Percentiles rank a stretch among this genome's conserved stretches.
These are phyloP conservation scores for Oryzias sinensis DNA, from an alignment of 2,797 vertebrate genomes.

Conservation along the genomic window DNA sequence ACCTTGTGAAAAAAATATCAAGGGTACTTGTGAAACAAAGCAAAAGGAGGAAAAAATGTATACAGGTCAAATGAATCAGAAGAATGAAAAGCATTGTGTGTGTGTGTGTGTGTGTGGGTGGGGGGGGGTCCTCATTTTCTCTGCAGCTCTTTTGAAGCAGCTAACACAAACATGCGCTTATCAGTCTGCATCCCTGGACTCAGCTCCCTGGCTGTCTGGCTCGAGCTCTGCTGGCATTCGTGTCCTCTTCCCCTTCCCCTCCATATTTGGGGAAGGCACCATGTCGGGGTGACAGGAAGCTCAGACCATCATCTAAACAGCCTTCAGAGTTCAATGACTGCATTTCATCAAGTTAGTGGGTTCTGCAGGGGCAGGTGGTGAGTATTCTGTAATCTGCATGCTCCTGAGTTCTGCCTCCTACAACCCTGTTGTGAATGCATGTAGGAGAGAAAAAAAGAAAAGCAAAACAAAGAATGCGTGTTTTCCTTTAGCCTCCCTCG, in stretches of 20 bases:
- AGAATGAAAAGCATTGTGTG: no score
- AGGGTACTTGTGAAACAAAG: conserved; percentile 33
- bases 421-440: conserved; percentile 12
- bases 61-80: no score
- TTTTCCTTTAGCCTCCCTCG: conserved; percentile 36
- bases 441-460: conserved; percentile 8
- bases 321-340: conserved; percentile 57
- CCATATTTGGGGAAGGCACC: conserved; percentile 39
- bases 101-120: no score
- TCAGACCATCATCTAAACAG: conserved; percentile 65
- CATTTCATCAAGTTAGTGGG: conserved; percentile 57
- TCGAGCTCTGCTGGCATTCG: conserved; percentile 55
- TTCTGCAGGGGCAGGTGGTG: conserved; percentile 49
- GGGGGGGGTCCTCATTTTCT: conserved; percentile 44
- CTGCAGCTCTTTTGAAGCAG: conserved; percentile 51
- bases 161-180: conserved; percentile 56
- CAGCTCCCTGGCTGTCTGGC: conserved; percentile 41
- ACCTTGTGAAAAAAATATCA: conserved; percentile 57
- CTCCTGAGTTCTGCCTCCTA: conserved; percentile 54
- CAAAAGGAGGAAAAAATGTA: conserved; percentile 3
- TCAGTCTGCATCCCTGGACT: conserved; percentile 43
- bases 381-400: conserved; percentile 28
- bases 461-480: conserved; percentile 18
- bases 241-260: conserved; percentile 67
- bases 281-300: conserved; percentile 39